Base-by-base conservation (phyloP, 2,797 vertebrate species). In the Poecilia wingei region DNA sequence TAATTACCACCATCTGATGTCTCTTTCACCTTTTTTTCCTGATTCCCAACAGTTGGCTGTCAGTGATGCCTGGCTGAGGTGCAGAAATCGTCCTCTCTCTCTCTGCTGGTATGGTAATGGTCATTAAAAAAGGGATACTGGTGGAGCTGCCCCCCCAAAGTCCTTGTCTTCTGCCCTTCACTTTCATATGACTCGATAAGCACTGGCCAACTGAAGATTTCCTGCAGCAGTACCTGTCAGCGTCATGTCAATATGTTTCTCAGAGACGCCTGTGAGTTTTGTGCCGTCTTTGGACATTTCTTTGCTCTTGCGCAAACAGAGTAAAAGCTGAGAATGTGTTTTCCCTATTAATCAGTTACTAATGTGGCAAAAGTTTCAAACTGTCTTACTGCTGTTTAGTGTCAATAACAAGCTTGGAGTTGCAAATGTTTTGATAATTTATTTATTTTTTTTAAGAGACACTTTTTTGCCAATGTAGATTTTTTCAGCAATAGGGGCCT, bases 1-100 rank as follows among this genome's bases (percentile, higher is more conserved):
- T 94, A 93, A 95, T 95, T 95, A 93, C 83, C 61, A 18, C 79
- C 76, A 83, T 93, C 79, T 93, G 92, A 93, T 93, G 91, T 92
- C 89, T 93, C 84, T 93, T 87, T 93, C 89, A 88, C 94, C 88
- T 90, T 13, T 6, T 77, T 89, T 86, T 88, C 36, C 83, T 86
- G 59, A 70, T 87, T 94, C 87, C 82, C 45, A 79, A 16, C 77
- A 72, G 45, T 28, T 36, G 76, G 78, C 81, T 82, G 78, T 86
- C 14, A 3, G 72, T 87, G 53, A 81, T 79, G 83, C 66, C 2
- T 3, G 46, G 74, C 76, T 28, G 75, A 83, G 83, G 76, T 55
- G 80, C 72, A 57, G 41, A 77, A 85, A 72, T 61, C 51, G 74
- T 78, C 31, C 22, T 82, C 70, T 41, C 76, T 74, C 33, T 85